Evolutionary conservation across 1,140 invertebrate species (phyloP).

Genomic region (Portunus trituberculatus): DNA sequence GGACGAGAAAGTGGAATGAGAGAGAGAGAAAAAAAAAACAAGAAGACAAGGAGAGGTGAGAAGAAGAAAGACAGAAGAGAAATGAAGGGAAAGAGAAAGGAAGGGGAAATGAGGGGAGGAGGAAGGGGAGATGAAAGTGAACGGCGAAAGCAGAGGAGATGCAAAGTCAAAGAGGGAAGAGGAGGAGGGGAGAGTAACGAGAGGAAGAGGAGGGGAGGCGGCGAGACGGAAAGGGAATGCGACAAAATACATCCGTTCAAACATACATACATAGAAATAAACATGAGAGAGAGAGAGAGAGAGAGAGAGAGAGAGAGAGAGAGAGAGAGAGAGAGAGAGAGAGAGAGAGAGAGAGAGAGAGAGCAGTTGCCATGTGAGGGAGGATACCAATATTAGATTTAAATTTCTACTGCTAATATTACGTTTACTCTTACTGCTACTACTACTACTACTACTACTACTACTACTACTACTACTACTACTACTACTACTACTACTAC

Average conservation of each 20-base stretch:
- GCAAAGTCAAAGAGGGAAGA: background rate
- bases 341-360: conserved; percentile 24
- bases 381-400: too few relatives aligned
- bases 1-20: background rate
- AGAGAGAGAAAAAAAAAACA: background rate
- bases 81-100: background rate
- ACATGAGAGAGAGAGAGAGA: conserved; percentile 23
- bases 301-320: background rate
- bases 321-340: background rate
- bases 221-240: background rate
- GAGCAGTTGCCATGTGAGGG: too few relatives aligned
- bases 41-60: background rate
- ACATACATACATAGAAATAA: background rate
- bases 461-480: background rate
- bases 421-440: background rate
- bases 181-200: background rate
- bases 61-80: background rate
- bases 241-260: background rate
- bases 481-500: background rate
- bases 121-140: background rate
- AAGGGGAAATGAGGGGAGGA: background rate
- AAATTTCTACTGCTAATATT: background rate
- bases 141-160: background rate
- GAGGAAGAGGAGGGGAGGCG: background rate
- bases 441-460: background rate